Conservation (phyloP, 2,113 vertebrate species). For the Piprites chloris region DNA sequence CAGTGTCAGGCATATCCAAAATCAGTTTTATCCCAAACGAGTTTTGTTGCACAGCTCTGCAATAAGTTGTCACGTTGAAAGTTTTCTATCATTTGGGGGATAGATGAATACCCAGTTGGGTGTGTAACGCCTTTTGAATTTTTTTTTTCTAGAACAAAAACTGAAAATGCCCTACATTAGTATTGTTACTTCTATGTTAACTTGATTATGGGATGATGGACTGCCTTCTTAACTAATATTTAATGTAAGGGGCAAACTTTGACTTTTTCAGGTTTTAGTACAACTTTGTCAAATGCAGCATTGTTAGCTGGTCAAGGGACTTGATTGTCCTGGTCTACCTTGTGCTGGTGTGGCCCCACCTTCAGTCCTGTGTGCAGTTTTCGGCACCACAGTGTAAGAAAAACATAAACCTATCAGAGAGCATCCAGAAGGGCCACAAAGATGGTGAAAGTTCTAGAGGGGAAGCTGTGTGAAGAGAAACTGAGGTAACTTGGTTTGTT, state of each 20-base stretch:
- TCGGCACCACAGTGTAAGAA: background rate
- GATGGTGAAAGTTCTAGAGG: background rate
- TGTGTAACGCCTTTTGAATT: background rate
- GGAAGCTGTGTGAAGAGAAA: background rate
- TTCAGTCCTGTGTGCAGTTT: background rate
- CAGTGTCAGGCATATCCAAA: rapidly evolving
- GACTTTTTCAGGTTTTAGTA: background rate
- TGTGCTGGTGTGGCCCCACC: background rate
- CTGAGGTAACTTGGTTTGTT: background rate
- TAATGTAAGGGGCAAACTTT: rapidly evolving
- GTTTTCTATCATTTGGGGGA: background rate
- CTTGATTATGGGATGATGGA: background rate
- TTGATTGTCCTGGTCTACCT: background rate
- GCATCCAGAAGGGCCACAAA: background rate
- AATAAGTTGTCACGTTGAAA: background rate
- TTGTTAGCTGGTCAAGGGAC: no score
- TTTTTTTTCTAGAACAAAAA: background rate
- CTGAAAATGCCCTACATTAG: background rate
- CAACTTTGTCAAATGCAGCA: background rate
- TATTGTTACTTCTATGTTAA: background rate
- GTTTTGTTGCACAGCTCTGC: background rate
- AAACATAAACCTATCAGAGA: background rate
- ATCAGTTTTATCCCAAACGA: background rate
- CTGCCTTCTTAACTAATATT: background rate
- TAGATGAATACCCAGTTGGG: background rate